phyloP scores from a whole-genome alignment of 2,888 invertebrate species.

The Diplolepis rosae region DNA sequence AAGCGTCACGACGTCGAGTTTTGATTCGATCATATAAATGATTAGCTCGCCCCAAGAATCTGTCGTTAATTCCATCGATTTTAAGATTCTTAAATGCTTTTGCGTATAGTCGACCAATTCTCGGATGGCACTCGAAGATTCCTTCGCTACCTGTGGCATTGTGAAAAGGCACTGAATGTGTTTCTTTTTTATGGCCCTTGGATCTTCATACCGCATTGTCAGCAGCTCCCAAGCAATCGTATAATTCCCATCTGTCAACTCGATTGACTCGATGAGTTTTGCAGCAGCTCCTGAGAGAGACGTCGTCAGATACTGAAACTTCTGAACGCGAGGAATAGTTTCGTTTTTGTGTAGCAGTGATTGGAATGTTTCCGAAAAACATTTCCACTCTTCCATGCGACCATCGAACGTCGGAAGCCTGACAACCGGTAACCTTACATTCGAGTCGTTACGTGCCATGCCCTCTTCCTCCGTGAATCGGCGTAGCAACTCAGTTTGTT shows the following conservation, averaged over 20 bases:
- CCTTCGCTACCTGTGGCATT: conserved; percentile 39
- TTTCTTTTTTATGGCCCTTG: conserved; percentile 40
- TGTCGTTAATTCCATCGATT: conserved; percentile 37
- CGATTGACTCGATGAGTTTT: conserved; percentile 38
- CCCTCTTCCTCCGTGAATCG: too few relatives aligned
- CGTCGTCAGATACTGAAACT: conserved; percentile 32
- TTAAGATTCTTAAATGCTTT: conserved; percentile 45
- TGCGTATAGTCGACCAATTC: conserved; percentile 38
- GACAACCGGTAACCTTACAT: too few relatives aligned
- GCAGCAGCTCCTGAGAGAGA: conserved; percentile 6
- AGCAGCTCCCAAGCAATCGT: conserved; percentile 37
- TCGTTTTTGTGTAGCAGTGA: conserved; percentile 10
- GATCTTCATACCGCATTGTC: conserved; percentile 44
- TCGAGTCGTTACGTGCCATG: too few relatives aligned
- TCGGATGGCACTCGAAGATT: conserved; percentile 41
- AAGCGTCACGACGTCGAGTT: conserved; percentile 39
- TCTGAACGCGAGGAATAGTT: not conserved
- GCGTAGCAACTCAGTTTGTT: too few relatives aligned
- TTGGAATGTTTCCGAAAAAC: conserved; percentile 27
- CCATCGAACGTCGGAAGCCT: conserved; percentile 26
- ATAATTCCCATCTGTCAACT: conserved; percentile 44
- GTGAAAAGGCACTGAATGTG: conserved; percentile 44
- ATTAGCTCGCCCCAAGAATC: conserved; percentile 45
- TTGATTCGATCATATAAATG: conserved; percentile 42
- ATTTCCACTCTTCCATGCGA: conserved; percentile 27